Evolutionary conservation across 2,797 vertebrate genomes (phyloP), one percentile per base, ranked within the genome.

Genomic region (Micromesistius poutassou): DNA sequence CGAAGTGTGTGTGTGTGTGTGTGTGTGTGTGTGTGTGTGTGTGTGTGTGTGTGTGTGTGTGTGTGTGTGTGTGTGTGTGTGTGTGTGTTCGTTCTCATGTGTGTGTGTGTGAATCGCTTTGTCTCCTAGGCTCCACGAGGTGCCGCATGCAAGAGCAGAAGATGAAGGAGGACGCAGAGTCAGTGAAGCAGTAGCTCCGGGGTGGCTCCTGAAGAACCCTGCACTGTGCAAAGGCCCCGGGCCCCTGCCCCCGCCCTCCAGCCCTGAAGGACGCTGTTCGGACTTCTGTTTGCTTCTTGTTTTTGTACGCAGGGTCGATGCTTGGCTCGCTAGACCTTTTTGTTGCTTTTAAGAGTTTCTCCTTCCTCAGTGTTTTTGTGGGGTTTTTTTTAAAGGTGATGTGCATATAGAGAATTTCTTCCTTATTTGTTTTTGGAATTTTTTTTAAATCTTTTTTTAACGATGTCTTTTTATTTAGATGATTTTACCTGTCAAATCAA

Each of bases 71-170:
- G 28, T 14, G 30, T 71, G 30, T 31, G 16, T 25, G 46, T 1
- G 2, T 31, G 16, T 4, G 28, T 35, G 7, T 77, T 10, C 30
- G 0, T 74, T 13, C 31, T 31, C 31, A 8, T 71, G 31, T 33
- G 16, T 25, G 46, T 1, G 2, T 31, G 28, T 35, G 7, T 77
- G 10, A 22, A 0, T 76, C 13, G 3, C 30, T 76, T 73, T 42
- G 79, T 30, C 73, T 72, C 82, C 6, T 30, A 99, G 98, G 93
- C 81, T 99, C 97, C 42, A 97, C 97, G 83, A 94, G 96, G 80
- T 96, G 94, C 85, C 95, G 97, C 83, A 97, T 99, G 94, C 97
- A 99, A 83, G 98, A 97, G 83, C 97, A 99, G 92, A 98, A 97
- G 87, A 92, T 96, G 91, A 97, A 95, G 79, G 96, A 98, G 72